A percentile compares a stretch with the other conserved stretches of the same genome.
Conservation (phyloP, 1,140 invertebrate genomes). For the Eurosta solidaginis region DNA sequence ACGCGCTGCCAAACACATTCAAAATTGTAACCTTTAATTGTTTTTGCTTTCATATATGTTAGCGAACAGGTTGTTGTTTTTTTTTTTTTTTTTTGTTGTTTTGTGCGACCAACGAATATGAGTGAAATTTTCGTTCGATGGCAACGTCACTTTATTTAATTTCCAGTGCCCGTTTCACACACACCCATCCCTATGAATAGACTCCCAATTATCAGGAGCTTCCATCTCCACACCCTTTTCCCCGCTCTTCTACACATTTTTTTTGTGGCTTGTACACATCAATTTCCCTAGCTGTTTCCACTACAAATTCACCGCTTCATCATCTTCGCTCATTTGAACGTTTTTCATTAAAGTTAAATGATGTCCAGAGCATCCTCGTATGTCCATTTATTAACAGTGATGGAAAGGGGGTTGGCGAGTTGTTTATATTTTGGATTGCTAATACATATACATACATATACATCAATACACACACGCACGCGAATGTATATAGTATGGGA, state of each 20-base stretch:
- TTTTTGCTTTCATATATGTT: neutral
- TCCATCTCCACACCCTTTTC: neutral
- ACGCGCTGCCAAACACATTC: conserved; percentile 27
- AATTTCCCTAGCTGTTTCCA: too few relatives aligned
- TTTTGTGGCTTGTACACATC: neutral
- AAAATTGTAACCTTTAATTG: conserved; percentile 30
- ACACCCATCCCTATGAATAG: neutral
- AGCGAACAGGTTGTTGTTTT: neutral
- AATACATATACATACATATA: too few relatives aligned
- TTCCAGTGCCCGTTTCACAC: conserved; percentile 19
- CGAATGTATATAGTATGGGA: too few relatives aligned
- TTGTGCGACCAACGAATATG: neutral
- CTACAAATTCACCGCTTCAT: neutral
- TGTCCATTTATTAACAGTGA: conserved; percentile 18
- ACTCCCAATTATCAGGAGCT: too few relatives aligned
- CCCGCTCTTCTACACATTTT: too few relatives aligned
- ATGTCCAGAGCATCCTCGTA: conserved; percentile 29
- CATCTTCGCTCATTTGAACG: conserved; percentile 17
- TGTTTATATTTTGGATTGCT: neutral
- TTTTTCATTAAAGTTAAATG: conserved; percentile 32
- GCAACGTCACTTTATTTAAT: conserved; percentile 27
- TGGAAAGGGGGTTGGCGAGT: neutral
- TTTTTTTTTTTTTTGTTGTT: neutral
- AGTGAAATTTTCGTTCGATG: neutral
- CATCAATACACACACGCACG: neutral